Evolutionary conservation across 2,888 invertebrate genomes (phyloP), one percentile per base, ranked within the genome.

Genomic region (Oxycera nigricornis): DNA sequence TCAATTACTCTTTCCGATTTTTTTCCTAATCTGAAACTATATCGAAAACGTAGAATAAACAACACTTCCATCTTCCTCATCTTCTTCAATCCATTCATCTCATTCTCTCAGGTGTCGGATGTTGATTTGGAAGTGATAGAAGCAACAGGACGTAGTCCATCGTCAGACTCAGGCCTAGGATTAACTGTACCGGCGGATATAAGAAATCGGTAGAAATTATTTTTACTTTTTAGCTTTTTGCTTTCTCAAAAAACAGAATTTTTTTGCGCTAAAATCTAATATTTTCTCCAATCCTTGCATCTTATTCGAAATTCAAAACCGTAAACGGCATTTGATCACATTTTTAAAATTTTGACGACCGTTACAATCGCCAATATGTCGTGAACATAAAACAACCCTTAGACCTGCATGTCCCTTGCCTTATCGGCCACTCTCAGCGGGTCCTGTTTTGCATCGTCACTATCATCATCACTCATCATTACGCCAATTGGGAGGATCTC

Each of bases 141-240:
- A 77, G 82, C 84, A 77, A 91, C 91, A 84, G 90, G 90, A 87
- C 91, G 92, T 85, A 94, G 94, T 83, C 95, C 95, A 81, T 95
- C 95, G 86, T 96, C 96, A 88, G 96, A 96, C 90, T 95, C 95
- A 87, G 96, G 96, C 84, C 91, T 96, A 86, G 95, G 96, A 86
- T 91, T 95, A 87, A 93, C 93, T 85, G 91, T 95, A 86, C 92
- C 93, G 86, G 91, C 93, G 86, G 91, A 92, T 87, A 89, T 90
- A 82, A 86, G 87, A 84, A 89, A 89, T 89, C 91, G 91, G 91
- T 91, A 87, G 79, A 76, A 26, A 50, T 67, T 46, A 22, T 28
- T 46, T 46, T 22, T 41, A 30, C 22, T 70, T 50, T 20, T 22
- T 20, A 46, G 14, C n/a, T n/a, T 65, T 65, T 20, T 35, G 6